Conservation (phyloP, 2,888 invertebrate species). For the Epinotia ramella region DNA sequence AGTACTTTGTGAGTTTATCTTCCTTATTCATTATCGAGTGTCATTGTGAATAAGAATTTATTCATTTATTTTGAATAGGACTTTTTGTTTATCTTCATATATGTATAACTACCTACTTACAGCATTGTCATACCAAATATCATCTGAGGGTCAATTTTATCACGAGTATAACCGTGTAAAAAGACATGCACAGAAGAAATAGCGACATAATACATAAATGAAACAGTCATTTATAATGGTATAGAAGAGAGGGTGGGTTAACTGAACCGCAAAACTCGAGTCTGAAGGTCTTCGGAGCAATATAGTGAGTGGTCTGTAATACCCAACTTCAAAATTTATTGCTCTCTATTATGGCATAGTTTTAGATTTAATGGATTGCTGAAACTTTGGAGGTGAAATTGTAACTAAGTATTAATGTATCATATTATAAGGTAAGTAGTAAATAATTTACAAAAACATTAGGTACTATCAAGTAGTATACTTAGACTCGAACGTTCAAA, state of each 20-base stretch:
- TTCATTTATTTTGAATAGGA: no score
- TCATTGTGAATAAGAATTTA: no score
- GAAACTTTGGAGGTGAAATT: conserved; percentile 33
- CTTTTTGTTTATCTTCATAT: no score
- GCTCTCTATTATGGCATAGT: conserved; percentile 29
- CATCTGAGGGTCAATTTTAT: not conserved
- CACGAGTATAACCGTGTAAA: not conserved
- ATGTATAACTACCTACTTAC: no score
- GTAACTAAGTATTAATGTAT: conserved; percentile 16
- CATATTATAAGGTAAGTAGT: not conserved
- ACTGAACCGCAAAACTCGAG: conserved; percentile 23
- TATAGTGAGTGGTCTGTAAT: conserved; percentile 32
- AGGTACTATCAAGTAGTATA: not conserved
- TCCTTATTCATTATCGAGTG: no score
- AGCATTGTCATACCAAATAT: not conserved
- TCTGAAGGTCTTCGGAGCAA: conserved; percentile 26
- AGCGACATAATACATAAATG: conserved; percentile 1
- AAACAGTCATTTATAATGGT: conserved; percentile 10
- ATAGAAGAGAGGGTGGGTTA: conserved; percentile 12
- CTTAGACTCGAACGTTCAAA: no score
- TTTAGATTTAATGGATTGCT: conserved; percentile 32
- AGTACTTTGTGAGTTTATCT: no score
- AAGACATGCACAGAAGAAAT: not conserved
- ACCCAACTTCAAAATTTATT: conserved; percentile 35
- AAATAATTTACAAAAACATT: not conserved